These are phyloP conservation scores for Setophaga kirtlandii DNA, from an alignment of 2,113 vertebrate species.

Conservation along the genomic window DNA sequence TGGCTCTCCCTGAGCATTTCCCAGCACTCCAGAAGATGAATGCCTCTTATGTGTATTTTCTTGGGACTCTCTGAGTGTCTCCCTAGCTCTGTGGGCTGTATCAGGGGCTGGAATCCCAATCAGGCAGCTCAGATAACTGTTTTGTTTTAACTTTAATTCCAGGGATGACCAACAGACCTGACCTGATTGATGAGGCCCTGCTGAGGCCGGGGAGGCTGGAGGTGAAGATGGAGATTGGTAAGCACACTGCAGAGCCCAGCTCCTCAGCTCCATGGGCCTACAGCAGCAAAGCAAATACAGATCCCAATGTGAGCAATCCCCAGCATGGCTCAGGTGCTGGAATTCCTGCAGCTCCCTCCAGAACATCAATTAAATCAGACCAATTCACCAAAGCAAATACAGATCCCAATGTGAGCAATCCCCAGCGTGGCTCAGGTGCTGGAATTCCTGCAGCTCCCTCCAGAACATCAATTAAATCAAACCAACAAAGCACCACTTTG, in stretches of 20 bases:
- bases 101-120: not conserved
- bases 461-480: not conserved
- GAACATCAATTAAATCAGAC: not conserved
- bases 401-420: too few relatives aligned
- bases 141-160: slow-evolving; percentile 27
- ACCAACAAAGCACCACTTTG: not conserved
- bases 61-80: not conserved
- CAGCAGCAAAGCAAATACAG: not conserved
- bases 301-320: not conserved
- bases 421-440: too few relatives aligned
- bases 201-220: slow-evolving; percentile 93
- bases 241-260: not conserved
- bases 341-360: not conserved
- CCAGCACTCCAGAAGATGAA: not conserved
- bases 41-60: not conserved
- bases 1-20: not conserved
- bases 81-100: not conserved
- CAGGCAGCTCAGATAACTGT: not conserved
- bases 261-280: not conserved
- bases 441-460: too few relatives aligned
- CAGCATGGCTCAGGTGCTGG: not conserved
- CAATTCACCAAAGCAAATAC: not conserved
- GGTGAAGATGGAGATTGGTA: slow-evolving; percentile 99
- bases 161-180: slow-evolving; percentile 99
- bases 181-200: slow-evolving; percentile 96